phyloP scores from a whole-genome alignment of 2,888 invertebrate genomes.

The Metallyticus violacea region DNA sequence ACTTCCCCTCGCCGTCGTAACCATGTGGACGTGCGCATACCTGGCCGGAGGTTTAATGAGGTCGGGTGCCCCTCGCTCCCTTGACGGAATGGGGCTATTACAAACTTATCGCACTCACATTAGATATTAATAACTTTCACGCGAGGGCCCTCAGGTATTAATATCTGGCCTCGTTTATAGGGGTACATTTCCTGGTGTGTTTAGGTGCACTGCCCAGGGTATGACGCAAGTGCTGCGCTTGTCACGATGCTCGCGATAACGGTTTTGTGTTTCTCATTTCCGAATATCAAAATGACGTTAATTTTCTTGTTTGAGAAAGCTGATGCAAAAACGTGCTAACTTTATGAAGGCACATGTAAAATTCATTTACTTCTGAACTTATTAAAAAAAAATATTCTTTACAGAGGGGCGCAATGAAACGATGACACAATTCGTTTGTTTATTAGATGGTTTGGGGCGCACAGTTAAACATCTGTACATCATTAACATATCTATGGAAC shows the following conservation, averaged over 20 bases:
- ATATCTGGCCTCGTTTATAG: background rate
- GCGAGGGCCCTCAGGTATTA: background rate
- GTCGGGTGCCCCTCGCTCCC: background rate
- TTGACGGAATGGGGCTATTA: background rate
- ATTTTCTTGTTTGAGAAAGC: no score
- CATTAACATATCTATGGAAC: no score
- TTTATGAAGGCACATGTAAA: no score
- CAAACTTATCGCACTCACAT: background rate
- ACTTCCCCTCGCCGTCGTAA: background rate
- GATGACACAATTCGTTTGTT: no score
- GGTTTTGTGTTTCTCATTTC: no score
- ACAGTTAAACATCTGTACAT: no score
- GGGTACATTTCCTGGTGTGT: background rate
- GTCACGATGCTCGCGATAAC: background rate
- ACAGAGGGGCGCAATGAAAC: no score
- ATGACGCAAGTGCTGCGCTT: background rate
- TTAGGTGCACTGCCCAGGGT: background rate
- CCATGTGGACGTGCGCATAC: background rate
- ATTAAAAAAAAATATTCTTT: no score
- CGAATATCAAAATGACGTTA: no score
- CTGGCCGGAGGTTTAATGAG: background rate
- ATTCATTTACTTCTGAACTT: no score
- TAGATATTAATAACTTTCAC: background rate
- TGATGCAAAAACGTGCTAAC: no score
- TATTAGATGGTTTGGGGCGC: no score